Conservation (phyloP, 53 echinoderm and acorn worm genomes). For the Henricia sp. region DNA sequence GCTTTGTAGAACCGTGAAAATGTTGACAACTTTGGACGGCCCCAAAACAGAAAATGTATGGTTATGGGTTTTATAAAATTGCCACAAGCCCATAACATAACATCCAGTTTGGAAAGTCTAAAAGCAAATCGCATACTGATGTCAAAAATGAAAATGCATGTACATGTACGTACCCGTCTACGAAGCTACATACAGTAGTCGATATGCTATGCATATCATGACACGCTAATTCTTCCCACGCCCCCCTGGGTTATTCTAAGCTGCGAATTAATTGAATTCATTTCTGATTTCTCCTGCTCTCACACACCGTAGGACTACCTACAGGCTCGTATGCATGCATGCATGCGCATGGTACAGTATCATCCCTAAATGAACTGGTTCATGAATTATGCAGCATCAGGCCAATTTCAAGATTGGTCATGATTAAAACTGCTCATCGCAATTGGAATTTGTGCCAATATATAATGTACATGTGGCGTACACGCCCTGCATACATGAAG, state of each 20-base stretch:
- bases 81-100: too few relatives aligned
- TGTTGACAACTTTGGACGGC: too few relatives aligned
- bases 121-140: too few relatives aligned
- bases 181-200: too few relatives aligned
- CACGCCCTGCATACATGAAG: neutral
- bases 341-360: slow-evolving; percentile 1
- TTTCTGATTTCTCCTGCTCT: slow-evolving; percentile 37
- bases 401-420: neutral
- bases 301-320: neutral
- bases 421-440: neutral
- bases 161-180: too few relatives aligned
- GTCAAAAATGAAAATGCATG: too few relatives aligned
- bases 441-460: neutral
- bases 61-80: too few relatives aligned
- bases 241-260: neutral
- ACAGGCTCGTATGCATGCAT: neutral
- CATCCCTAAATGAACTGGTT: slow-evolving; percentile 17
- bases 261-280: slow-evolving; percentile 51
- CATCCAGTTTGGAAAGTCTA: too few relatives aligned
- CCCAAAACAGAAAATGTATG: too few relatives aligned
- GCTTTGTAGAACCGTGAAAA: too few relatives aligned
- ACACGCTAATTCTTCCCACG: too few relatives aligned
- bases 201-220: too few relatives aligned
- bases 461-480: neutral
- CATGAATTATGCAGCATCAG: slow-evolving; percentile 24